Evolutionary conservation across 2,113 vertebrate genomes (phyloP), one percentile per base, ranked within the genome.

Genomic region (Cyrtonyx montezumae): DNA sequence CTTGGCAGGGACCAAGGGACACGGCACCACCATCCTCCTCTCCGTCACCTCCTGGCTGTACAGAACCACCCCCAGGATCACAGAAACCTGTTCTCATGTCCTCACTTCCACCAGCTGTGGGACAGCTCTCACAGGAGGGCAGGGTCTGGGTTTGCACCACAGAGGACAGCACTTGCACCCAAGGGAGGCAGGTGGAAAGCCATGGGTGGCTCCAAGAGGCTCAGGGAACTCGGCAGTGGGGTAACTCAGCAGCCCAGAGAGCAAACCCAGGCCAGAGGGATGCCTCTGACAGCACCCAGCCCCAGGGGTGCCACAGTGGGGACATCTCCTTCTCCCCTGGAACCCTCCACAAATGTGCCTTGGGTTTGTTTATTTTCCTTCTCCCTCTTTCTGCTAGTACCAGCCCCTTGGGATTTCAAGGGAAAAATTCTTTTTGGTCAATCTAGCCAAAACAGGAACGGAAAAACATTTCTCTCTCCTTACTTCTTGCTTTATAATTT

Each of bases 341-440:
- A 77, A 48, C 0, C 13, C 58, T 17, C 69, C 51, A 42, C 23
- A 46, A 9, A 45, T 0, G 0, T 3, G 16, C 56, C 6, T 42
- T 22, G 32, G 14, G 37, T 34, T 43, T 48, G 8, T 15, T 74
- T 49, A 14, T 20, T 59, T 14, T 36, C 30, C 1, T 17, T 66
- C 70, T 63, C 66, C 3, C 26, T 46, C 14, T 32, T 79, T 22
- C 25, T 51, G 43, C 48, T 11, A 46, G 37, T 49, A n/a, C 23
- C 3, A 0, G 10, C 23, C 14, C 9, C 43, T 63, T 30, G 34
- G 51, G 59, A 42, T 80, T 77, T 66, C 25, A 80, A 84, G 22
- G 22, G 11, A 28, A 79, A 85, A 93, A 55, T 5, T 6, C 3
- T 46, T 78, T 45, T 19, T 67, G 62, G 7, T 62, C 4, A 0